Base-by-base conservation (phyloP, 2,888 invertebrate genomes). In the Drosophila neutralis region DNA sequence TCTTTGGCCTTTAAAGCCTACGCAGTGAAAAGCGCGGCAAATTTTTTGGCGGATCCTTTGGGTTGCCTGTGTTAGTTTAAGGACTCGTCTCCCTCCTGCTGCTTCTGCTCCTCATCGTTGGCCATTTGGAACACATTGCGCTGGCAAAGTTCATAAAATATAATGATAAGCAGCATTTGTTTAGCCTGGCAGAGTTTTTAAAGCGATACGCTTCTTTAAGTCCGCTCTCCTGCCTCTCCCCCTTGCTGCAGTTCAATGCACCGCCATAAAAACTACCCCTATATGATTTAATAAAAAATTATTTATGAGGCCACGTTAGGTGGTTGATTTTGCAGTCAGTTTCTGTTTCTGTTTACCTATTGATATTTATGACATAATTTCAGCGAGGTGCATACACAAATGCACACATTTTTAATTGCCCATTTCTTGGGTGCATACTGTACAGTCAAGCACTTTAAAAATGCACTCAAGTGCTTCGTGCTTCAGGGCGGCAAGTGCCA, bases 81-180 rank as follows among this genome's bases (percentile, higher is more conserved):
- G 38, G 38, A 27, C 27, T 49, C 29, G 10, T 29, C 27, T 11
- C n/a, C 18, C 11, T 13, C n/a, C 18, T 6, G 3, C 29, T 29
- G 8, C n/a, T 40, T 36, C 18, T 54, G 6, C n/a, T 27, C 31
- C 38, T 29, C n/a, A 4, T 36, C 31, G 18, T 27, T 58, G 67
- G 72, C 66, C 71, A 76, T 87, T 89, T 69, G 45, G 56, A 66
- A 60, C 86, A 82, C 82, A 80, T 76, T 85, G 78, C 64, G 88
- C 71, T 69, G 33, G 42, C 29, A 54, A 76, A 76, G 75, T 85
- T 86, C 86, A 89, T 89, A 78, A 87, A 86, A 86, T 73, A 73
- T 82, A 87, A 86, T 89, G 86, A 89, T 89, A 85, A 74, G 82
- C 88, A 78, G 88, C 80, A 87, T 89, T 87, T 87, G 73, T 57